Base-by-base conservation (phyloP, 2,113 vertebrate genomes). In the Phylloscopus trochilus region DNA sequence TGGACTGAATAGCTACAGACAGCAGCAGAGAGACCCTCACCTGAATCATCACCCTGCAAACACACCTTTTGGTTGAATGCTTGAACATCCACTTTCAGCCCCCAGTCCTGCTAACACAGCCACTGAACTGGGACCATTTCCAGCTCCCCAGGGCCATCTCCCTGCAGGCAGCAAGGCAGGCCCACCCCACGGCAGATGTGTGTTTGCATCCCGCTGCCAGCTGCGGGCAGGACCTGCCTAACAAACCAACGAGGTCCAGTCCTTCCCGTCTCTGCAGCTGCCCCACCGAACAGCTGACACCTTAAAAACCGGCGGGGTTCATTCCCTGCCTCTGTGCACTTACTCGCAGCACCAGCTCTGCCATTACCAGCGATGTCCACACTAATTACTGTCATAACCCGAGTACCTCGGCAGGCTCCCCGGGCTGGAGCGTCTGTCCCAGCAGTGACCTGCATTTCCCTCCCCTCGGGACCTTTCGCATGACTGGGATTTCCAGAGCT, bases 291-390 rank as follows among this genome's bases (percentile, higher is more conserved):
- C 82, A 90, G 70, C 51, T 69, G 89, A 82, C 72, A 44, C 35
- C 82, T 90, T 80, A 83, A 88, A 86, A 94, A 91, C 84, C 44
- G 70, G 90, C 88, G 83, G 73, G 73, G 75, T 70, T 92, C 63
- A 51, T 93, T 83, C 79, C 82, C 91, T 94, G 70, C 72, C 75
- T 93, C 64, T 0, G 1, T 62, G 94, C 93, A 39, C 46, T 92
- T 27, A 47, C 41, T 78, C 31, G 41, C 22, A 89, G 81, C 56
- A 90, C 51, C 79, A 41, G 75, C 78, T 90, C 81, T 85, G 84
- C 82, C 85, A 70, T 69, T 70, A 63, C 90, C 75, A 90, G 82
- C 60, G 1, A 18, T 0, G 93, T 92, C 93, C 68, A 74, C 75
- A 70, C 58, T 26, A 80, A 96, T 95, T 88, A 89, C 69, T 52